Percentiles rank a stretch among this genome's conserved stretches.
Conservation (phyloP, 1,140 invertebrate species). For the Leptinotarsa undecemlineata region DNA sequence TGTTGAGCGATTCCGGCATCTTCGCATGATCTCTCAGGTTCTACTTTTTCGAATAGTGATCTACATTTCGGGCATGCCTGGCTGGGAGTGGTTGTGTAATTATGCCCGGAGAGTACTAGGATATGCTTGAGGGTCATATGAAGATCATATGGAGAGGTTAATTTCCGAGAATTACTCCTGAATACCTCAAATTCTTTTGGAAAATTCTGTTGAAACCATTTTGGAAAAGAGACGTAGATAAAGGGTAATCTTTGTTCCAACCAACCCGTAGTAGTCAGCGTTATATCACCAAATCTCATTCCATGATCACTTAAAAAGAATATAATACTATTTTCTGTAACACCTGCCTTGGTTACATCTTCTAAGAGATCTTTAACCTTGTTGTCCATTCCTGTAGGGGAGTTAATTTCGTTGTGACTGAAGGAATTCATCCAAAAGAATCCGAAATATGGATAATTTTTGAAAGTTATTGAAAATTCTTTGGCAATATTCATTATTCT, state of each 20-base stretch:
- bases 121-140: slow-evolving; percentile 64
- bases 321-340: slow-evolving; percentile 63
- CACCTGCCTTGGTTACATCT: slow-evolving; percentile 45
- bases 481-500: slow-evolving; percentile 63
- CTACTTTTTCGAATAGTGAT: slow-evolving; percentile 68
- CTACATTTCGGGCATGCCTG: slow-evolving; percentile 66
- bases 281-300: slow-evolving; percentile 75
- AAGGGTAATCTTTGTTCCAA: slow-evolving; percentile 84
- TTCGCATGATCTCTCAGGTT: slow-evolving; percentile 69
- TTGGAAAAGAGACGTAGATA: slow-evolving; percentile 72
- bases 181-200: slow-evolving; percentile 65
- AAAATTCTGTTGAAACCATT: slow-evolving; percentile 64
- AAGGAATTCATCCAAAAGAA: slow-evolving; percentile 71
- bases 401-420: slow-evolving; percentile 69
- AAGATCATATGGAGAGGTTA: slow-evolving; percentile 76
- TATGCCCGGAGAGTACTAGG: slow-evolving; percentile 54
- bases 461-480: slow-evolving; percentile 64
- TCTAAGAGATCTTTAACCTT: slow-evolving; percentile 59
- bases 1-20: slow-evolving; percentile 72
- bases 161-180: slow-evolving; percentile 63
- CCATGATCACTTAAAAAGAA: slow-evolving; percentile 87
- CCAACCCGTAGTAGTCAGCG: slow-evolving; percentile 73
- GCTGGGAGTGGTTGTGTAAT: slow-evolving; percentile 52
- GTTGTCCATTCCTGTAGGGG: slow-evolving; percentile 62
- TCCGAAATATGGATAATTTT: slow-evolving; percentile 64